Percentiles rank a stretch among this genome's conserved stretches.
These are phyloP conservation scores for Trypoxylon attenuatum DNA, from an alignment of 2,888 invertebrate species.

Conservation along the genomic window DNA sequence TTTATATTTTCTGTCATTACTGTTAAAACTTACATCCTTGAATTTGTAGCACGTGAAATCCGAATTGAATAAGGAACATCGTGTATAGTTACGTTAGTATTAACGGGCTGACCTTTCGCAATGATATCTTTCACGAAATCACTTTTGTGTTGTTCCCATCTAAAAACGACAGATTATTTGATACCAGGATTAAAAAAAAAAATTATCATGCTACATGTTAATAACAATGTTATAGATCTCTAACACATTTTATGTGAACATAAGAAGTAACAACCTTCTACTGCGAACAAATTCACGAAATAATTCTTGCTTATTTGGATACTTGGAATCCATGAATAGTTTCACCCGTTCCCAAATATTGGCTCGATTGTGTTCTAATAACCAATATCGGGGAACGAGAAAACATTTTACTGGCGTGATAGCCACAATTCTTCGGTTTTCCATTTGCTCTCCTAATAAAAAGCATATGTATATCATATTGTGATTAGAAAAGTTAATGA, in stretches of 20 bases:
- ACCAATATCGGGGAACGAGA: conserved; percentile 82
- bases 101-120: conserved; percentile 73
- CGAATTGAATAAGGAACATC: conserved; percentile 82
- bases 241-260: conserved; percentile 3
- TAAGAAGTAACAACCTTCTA: conserved; percentile 65
- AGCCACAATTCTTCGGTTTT: conserved; percentile 82
- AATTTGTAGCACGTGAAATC: conserved; percentile 74
- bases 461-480: background rate
- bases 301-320: conserved; percentile 78
- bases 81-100: conserved; percentile 78
- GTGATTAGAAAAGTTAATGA: background rate
- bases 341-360: conserved; percentile 81
- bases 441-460: conserved; percentile 78
- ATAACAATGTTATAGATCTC: background rate
- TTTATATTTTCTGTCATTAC: too few species aligned
- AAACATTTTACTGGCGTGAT: conserved; percentile 80
- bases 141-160: conserved; percentile 78
- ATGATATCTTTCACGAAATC: conserved; percentile 76
- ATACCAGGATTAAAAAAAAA: conserved; percentile 8
- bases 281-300: conserved; percentile 77
- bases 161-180: conserved; percentile 32
- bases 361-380: conserved; percentile 80
- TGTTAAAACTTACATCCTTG: background rate
- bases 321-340: conserved; percentile 78
- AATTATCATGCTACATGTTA: background rate